Conservation (phyloP, 2,113 vertebrate genomes). For the Vombatus ursinus region DNA sequence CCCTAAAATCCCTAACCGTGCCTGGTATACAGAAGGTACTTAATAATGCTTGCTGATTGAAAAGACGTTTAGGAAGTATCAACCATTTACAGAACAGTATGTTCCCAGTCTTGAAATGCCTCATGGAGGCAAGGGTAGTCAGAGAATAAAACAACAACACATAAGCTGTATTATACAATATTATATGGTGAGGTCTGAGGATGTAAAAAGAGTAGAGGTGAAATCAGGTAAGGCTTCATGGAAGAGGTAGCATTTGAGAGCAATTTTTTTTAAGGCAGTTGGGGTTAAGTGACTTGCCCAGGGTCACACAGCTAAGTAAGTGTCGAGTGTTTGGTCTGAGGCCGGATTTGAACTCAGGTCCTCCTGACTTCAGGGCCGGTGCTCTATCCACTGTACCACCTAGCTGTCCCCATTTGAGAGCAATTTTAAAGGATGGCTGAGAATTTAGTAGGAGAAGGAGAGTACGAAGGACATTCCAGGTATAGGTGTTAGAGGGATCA, state of each 20-base stretch:
- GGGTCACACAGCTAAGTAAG: no score
- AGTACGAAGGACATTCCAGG: not conserved
- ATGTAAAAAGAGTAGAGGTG: not conserved
- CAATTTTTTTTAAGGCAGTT: no score
- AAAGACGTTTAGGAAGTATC: not conserved
- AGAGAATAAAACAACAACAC: not conserved
- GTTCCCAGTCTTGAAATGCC: not conserved
- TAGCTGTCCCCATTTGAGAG: no score
- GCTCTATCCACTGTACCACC: no score
- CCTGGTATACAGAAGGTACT: not conserved
- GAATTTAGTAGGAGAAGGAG: not conserved
- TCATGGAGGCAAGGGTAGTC: not conserved
- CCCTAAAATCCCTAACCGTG: not conserved
- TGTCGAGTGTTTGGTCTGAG: no score
- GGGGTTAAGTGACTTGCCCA: no score
- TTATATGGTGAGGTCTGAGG: not conserved
- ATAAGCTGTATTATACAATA: not conserved
- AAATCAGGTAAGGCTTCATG: not conserved
- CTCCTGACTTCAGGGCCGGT: no score
- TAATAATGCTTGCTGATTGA: not conserved
- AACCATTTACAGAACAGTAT: not conserved
- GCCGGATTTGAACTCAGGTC: no score
- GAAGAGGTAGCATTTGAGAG: not conserved
- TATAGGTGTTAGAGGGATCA: not conserved
- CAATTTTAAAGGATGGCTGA: not conserved